Evolutionary conservation across 2,888 invertebrate genomes (phyloP), one percentile per base, ranked within the genome.

Genomic region (Hofmannophila pseudospretella): DNA sequence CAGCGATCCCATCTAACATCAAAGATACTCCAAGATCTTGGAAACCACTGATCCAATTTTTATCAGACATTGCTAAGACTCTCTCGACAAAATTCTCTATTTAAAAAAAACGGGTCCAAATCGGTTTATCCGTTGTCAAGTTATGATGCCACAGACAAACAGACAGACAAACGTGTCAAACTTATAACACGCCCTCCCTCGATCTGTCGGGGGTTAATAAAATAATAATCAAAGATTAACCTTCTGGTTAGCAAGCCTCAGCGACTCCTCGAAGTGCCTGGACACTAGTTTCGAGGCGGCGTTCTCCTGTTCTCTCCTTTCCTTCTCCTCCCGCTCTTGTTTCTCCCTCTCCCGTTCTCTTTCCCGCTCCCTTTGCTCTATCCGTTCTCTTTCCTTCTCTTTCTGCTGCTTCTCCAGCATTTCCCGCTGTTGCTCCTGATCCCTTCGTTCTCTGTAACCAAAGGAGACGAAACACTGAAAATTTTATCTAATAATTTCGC

Each of bases 231-330:
- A 16, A 16, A 16, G 42, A 63, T 40, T 42, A 54, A 94, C 94
- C 91, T 93, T 93, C 82, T 93, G 92, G 66, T 92, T 91, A 29
- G 92, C 93, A 46, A 92, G 88, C 68, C 93, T 89, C 44, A 96
- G 88, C 47, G 96, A 95, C 86, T 96, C 95, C 67, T 94, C 94
- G 78, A 96, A 96, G 84, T 96, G 96, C 78, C 95, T 93, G 59
- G 95, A 92, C 41, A 96, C 93, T 47, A 94, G 92, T 71, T 90
- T 90, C 54, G 95, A 93, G 37, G 96, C 93, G 37, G 93, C 93
- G 68, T 90, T 89, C 49, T 91, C 90, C 58, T 89, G 85, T 49
- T 90, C 86, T 78, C 92, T 89, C 76, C 89, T 88, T 58, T 88
- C 79, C 54, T 88, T 88, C 45, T 89, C 88, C 57, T 85, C 85